phyloP scores from a whole-genome alignment of 2,797 vertebrate genomes.

The Limnodromus scolopaceus region DNA sequence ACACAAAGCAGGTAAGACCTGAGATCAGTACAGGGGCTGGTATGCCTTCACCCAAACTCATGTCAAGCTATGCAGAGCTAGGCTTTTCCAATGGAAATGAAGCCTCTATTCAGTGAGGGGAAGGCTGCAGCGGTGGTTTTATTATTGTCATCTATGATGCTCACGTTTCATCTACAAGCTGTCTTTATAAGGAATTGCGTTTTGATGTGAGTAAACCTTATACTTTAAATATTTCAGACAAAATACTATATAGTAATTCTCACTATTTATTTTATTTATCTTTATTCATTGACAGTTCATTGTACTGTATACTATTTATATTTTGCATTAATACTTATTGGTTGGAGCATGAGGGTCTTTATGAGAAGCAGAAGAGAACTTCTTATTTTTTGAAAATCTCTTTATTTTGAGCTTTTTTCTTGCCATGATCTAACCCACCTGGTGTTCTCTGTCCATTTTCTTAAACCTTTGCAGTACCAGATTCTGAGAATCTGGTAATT shows the following conservation, averaged over 20 bases:
- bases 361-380: neutral
- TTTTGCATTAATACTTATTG: neutral
- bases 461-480: neutral
- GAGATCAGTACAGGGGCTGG: neutral
- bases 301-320: neutral
- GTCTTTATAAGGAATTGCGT: neutral
- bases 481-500: neutral
- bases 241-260: neutral
- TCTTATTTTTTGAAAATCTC: neutral
- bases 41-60: neutral
- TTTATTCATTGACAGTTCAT: neutral
- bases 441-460: neutral
- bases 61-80: neutral
- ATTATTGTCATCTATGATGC: neutral
- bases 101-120: neutral
- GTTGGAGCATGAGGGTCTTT: neutral
- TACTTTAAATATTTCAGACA: neutral
- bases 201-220: neutral
- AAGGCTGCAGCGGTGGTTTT: neutral
- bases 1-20: neutral
- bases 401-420: neutral
- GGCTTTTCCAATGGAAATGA: neutral
- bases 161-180: rapidly evolving
- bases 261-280: neutral
- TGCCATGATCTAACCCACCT: neutral